Evolutionary conservation across 64 coral and sea anemone genomes (phyloP), one percentile per base, ranked within the genome.

Genomic region (Platygyra sinensis): DNA sequence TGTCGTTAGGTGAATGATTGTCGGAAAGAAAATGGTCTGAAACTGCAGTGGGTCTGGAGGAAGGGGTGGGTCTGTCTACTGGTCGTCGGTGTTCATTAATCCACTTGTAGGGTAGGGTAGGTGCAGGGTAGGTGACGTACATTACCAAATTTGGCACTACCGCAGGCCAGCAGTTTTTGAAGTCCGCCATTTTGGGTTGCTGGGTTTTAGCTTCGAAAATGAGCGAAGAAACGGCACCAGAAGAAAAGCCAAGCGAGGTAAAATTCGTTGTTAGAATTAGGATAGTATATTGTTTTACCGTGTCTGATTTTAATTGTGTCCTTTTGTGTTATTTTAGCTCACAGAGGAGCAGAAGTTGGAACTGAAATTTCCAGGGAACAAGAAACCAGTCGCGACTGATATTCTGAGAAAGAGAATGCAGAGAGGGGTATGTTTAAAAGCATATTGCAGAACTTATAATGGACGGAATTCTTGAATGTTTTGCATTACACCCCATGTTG

Each of bases 271-370:
- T 29, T n/a, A 57, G n/a, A n/a, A 8, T 14, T 25, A 27, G 8
- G 3, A 27, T 11, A 42, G 22, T 54, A 28, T 10, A 28, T 10
- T 24, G 12, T 28, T 20, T 51, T 16, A 55, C 20, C 1, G 57
- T 28, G 3, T 24, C 13, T 27, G 8, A 36, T 16, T 28, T 36
- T 81, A 30, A 71, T 3, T 5, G 29, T n/a, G 25, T 50, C 17
- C 10, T 46, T 85, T 85, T 29, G n/a, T 82, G n/a, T 72, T 89
- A 85, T 28, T 63, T 8, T 72, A 99, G 97, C 82, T 90, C 52
- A 51, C 97, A 76, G 97, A 99, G 81, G 97, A 99, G 71, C 82
- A 91, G 76, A 99, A 99, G 81, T 93, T 99, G 63, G 89, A 74
- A 75, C 71, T 89, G 27, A 99, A 99, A 73, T 99, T 90, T 89